Percentiles rank a stretch among this genome's conserved stretches.
Evolutionary conservation across 2,113 vertebrate species (phyloP).

Genomic region (Chrysemys picta): DNA sequence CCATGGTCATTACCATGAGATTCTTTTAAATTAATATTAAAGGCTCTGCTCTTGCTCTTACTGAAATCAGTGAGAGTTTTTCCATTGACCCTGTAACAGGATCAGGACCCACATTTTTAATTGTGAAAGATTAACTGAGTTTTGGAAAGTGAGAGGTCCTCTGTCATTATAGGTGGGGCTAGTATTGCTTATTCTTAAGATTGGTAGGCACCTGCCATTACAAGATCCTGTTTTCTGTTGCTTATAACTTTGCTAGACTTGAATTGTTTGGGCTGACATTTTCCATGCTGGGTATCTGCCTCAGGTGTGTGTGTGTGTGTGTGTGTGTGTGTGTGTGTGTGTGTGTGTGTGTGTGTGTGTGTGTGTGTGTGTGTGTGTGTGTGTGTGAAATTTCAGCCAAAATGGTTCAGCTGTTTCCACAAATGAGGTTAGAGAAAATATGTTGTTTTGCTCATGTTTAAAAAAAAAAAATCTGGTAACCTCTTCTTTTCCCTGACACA

Average conservation of each 20-base stretch:
- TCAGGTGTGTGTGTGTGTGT: neutral
- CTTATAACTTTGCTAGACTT: neutral
- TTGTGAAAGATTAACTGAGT: neutral
- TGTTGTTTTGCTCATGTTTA: neutral
- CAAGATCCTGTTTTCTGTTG: neutral
- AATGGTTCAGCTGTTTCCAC: neutral
- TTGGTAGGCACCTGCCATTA: neutral
- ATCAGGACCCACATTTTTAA: slow-evolving; percentile 20
- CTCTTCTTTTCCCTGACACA: neutral
- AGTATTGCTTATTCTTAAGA: neutral
- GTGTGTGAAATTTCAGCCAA: neutral
- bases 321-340: too few relatives aligned
- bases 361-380: too few relatives aligned
- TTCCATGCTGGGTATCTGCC: neutral
- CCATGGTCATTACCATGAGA: neutral
- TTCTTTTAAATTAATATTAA: slow-evolving; percentile 23
- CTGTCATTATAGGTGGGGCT: neutral
- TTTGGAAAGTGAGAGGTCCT: neutral
- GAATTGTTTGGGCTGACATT: neutral
- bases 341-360: too few relatives aligned
- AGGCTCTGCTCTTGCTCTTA: neutral
- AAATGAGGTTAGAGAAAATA: neutral
- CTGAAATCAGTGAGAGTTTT: neutral
- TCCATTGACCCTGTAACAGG: neutral
- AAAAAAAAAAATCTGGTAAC: neutral